Evolutionary conservation across 2,113 vertebrate genomes (phyloP).

Genomic region (Aptenodytes patagonicus): DNA sequence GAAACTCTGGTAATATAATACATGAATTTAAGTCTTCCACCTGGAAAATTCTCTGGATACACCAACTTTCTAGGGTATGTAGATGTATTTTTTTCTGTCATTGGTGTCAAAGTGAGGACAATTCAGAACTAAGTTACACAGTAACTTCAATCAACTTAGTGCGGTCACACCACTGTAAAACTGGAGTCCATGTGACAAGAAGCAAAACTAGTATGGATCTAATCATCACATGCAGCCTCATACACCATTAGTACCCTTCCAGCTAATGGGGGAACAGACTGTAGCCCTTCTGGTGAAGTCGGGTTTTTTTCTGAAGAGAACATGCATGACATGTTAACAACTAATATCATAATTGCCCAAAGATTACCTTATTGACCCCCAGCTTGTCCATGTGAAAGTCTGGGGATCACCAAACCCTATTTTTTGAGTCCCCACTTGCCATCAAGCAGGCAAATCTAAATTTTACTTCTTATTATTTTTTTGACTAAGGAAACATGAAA

Average conservation of each 20-base stretch:
- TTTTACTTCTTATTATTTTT: neutral
- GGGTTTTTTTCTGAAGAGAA: neutral
- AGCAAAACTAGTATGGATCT: neutral
- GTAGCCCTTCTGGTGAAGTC: neutral
- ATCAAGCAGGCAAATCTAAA: neutral
- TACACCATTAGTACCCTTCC: neutral
- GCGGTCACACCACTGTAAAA: rapidly evolving
- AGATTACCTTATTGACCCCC: neutral
- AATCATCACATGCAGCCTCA: neutral
- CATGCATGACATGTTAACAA: neutral
- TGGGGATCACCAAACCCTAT: neutral
- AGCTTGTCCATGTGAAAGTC: neutral
- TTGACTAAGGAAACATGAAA: neutral
- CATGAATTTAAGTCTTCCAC: neutral
- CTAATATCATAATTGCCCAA: neutral
- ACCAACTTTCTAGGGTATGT: neutral
- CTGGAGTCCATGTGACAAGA: rapidly evolving
- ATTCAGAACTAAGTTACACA: neutral
- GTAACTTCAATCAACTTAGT: neutral
- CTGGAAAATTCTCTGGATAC: neutral
- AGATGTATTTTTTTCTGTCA: neutral
- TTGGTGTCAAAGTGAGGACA: neutral
- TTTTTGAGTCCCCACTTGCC: neutral
- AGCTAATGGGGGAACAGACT: rapidly evolving
- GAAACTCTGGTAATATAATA: neutral